Evolutionary conservation across 2,888 invertebrate genomes (phyloP).

Genomic region (Dryobota labecula): DNA sequence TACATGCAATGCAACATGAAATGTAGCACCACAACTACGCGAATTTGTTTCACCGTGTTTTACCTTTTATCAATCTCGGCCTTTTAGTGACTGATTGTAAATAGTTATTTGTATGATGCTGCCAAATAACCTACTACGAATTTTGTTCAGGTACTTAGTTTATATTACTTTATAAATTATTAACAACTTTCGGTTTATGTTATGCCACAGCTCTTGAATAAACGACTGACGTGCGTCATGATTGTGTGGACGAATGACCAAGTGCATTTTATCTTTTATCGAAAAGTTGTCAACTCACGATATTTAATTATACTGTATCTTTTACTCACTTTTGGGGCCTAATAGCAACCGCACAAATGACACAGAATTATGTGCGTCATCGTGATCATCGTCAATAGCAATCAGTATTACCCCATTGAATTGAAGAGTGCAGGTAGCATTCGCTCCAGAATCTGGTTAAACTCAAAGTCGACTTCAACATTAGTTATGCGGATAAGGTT

Average conservation of each 20-base stretch:
- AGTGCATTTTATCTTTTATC: not conserved
- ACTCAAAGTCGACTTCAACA: not conserved
- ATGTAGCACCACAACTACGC: not conserved
- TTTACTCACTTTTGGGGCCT: not conserved
- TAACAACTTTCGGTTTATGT: not conserved
- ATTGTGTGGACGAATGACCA: not conserved
- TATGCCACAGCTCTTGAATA: not conserved
- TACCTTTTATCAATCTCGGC: not conserved
- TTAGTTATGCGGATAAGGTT: not conserved
- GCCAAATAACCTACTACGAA: not conserved
- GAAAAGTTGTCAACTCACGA: conserved; percentile 20
- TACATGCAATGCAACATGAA: not conserved
- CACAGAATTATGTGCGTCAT: not conserved
- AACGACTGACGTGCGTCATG: not conserved
- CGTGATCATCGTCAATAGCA: not conserved
- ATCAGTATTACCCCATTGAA: not conserved
- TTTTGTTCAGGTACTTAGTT: not conserved
- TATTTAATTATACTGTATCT: conserved; percentile 24
- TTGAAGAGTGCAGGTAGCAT: not conserved
- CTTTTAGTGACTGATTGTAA: not conserved
- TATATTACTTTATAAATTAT: not conserved
- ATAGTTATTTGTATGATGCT: not conserved
- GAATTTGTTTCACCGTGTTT: not conserved
- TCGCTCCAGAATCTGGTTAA: not conserved
- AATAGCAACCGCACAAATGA: not conserved